Base-by-base conservation (phyloP, 2,888 invertebrate genomes). In the Eilema depressum region DNA sequence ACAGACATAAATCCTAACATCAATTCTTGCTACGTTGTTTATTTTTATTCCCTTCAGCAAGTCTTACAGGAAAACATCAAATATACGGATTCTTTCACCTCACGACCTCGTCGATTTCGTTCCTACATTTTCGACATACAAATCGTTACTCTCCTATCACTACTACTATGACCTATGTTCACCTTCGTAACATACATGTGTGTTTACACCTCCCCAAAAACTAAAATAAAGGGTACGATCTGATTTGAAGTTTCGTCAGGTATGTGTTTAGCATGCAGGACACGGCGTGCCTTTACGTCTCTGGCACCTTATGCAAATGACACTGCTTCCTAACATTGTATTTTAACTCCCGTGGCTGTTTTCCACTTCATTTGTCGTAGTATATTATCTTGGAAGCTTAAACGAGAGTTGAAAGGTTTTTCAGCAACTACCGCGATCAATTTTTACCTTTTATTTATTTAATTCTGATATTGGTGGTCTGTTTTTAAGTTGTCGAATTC, bases 171-270 rank as follows among this genome's bases (percentile, higher is more conserved):
- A 53, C 53, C 53, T 26, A 59, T 28, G 59, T 14, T 30, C 30
- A 64, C 30, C 28, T 23, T 2, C 53, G 53, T 17, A 56, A 30
- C 53, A 30, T n/a, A 53, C 14, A 56, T n/a, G n/a, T 56, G 17
- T 17, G 41, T 60, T 37, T 26, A 53, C 26, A 26, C 41, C 41
- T 56, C 28, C 25, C n/a, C 59, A 80, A 75, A 68, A 75, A 68
- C 74, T 73, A 62, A 70, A 65, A 68, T 63, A 68, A 67, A 62
- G 66, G 67, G 60, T 71, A 61, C 61, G 57, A 68, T 53, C 82
- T 84, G 83, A 87, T 87, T 85, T 81, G 80, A 81, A 88, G 87
- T 88, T 86, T 85, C 77, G 84, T 86, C 87, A 88, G 86, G 88
- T 87, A 82, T 75, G 60, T 75, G 68, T 68, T 87, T 63, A 47